Evolutionary conservation across 2,888 invertebrate genomes (phyloP).

Genomic region (Gonocerus acuteangulatus): DNA sequence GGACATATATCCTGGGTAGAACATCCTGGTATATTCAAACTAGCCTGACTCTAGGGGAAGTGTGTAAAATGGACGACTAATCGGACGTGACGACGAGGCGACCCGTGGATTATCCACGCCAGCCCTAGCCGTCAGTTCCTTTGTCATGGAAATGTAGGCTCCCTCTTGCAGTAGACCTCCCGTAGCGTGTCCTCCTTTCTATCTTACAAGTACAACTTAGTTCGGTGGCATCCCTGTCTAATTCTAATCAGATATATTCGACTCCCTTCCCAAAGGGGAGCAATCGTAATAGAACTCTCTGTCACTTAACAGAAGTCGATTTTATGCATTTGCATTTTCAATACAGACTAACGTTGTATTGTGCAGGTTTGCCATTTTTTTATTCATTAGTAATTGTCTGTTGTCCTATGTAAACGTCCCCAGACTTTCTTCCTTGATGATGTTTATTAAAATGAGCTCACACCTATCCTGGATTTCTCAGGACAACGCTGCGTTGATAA

Average conservation of each 20-base stretch:
- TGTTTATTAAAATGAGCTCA: too few species aligned
- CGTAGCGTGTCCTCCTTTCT: not conserved
- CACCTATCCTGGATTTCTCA: too few species aligned
- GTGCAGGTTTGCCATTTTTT: too few species aligned
- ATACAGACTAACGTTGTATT: too few species aligned
- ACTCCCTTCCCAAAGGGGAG: not conserved
- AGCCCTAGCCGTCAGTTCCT: not conserved
- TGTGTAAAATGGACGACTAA: slow-evolving; percentile 10
- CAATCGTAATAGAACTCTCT: too few species aligned
- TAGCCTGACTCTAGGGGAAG: not conserved
- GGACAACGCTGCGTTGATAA: too few species aligned
- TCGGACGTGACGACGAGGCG: slow-evolving; percentile 16
- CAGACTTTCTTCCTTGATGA: too few species aligned
- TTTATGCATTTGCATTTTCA: too few species aligned
- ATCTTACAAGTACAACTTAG: not conserved
- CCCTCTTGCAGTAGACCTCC: slow-evolving; percentile 12
- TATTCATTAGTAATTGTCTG: too few species aligned
- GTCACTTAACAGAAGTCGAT: too few species aligned
- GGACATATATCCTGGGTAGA: too few species aligned
- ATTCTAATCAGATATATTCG: not conserved
- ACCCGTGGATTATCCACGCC: not conserved
- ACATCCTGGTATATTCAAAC: slow-evolving; percentile 17
- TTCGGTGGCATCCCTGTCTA: not conserved
- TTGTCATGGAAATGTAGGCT: slow-evolving; percentile 15
- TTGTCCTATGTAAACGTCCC: too few species aligned